Evolutionary conservation across 2,888 invertebrate species (phyloP).

Genomic region (Pomacea canaliculata): DNA sequence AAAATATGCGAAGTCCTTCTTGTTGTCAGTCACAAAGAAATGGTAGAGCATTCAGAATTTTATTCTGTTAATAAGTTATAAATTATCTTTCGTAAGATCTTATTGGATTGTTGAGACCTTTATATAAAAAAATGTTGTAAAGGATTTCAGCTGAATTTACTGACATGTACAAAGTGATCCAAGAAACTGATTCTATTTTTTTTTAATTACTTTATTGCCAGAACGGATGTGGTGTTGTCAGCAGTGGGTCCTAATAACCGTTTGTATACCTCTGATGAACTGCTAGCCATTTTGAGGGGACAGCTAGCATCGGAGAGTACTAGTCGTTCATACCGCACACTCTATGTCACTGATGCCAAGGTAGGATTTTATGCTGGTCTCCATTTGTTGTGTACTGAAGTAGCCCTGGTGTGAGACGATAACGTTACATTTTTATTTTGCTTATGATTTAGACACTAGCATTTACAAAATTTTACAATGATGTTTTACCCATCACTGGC

Average conservation of each 20-base stretch:
- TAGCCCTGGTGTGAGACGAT: too few relatives aligned
- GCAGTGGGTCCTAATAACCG: slow-evolving; percentile 35
- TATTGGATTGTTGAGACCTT: background rate
- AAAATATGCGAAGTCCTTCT: background rate
- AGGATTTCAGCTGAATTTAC: too few relatives aligned
- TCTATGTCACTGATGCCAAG: slow-evolving; percentile 37
- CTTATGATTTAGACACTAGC: too few relatives aligned
- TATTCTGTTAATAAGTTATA: background rate
- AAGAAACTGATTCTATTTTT: background rate
- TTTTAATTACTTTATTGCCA: slow-evolving; percentile 22
- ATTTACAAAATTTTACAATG: too few relatives aligned
- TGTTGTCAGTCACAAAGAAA: background rate
- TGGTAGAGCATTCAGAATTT: background rate
- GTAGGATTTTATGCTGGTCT: too few relatives aligned
- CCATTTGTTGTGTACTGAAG: too few relatives aligned
- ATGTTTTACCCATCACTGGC: too few relatives aligned
- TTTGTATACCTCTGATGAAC: slow-evolving; percentile 26
- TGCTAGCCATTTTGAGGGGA: slow-evolving; percentile 12
- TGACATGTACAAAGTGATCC: too few relatives aligned
- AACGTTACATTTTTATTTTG: too few relatives aligned
- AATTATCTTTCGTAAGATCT: too few relatives aligned
- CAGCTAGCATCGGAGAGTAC: slow-evolving; percentile 14
- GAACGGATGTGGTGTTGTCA: slow-evolving; percentile 53
- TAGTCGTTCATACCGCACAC: slow-evolving; percentile 38
- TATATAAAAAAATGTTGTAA: background rate